phyloP scores from a whole-genome alignment of 37 sponge, comb jelly and placozoan genomes.

The Axinella damicornis region DNA sequence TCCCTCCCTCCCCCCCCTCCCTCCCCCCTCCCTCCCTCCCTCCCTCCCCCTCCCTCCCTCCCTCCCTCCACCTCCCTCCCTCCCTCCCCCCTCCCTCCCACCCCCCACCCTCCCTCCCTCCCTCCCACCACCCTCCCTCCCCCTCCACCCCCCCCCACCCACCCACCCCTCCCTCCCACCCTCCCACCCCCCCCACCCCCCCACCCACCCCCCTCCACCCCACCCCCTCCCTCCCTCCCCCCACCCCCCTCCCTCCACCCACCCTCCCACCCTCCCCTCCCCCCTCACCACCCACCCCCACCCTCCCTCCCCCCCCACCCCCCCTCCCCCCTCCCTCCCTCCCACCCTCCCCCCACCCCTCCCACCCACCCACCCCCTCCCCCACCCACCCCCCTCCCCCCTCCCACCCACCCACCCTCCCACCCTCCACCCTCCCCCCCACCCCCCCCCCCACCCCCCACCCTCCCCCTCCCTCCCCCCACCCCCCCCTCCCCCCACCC shows the following conservation, averaged over 20 bases:
- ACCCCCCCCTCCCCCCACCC: not conserved
- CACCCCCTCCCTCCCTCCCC: no score
- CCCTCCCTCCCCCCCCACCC: no score
- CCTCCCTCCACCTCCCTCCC: not conserved
- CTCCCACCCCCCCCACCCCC: not conserved
- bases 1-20: not conserved
- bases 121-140: not conserved
- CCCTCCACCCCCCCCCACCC: no score
- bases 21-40: not conserved
- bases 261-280: no score
- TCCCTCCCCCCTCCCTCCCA: not conserved
- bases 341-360: not conserved
- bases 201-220: no score
- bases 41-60: not conserved
- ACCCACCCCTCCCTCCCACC: no score
- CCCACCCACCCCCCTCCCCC: not conserved
- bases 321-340: not conserved
- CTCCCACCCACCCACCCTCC: not conserved
- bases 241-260: no score
- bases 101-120: not conserved
- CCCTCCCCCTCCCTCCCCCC: not conserved
- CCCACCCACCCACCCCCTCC: not conserved
- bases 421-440: not conserved
- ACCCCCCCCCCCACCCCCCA: not conserved
- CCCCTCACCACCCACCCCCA: no score